A percentile compares a stretch with the other conserved stretches of the same genome.
phyloP scores from a whole-genome alignment of 2,797 vertebrate genomes.

The Neoniphon sammara region DNA sequence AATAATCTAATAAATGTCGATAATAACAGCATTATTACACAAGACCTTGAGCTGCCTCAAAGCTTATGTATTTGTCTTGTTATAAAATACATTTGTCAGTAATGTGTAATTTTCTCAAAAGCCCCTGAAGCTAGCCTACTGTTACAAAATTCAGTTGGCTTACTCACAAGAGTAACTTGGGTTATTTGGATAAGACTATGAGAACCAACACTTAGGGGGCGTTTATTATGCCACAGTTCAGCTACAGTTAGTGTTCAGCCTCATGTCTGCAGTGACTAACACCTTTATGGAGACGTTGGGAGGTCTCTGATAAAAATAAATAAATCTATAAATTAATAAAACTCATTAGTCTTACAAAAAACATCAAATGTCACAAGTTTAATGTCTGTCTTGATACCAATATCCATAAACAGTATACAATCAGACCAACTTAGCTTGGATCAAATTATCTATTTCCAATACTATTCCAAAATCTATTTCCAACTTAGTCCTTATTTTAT shows the following conservation, averaged over 20 bases:
- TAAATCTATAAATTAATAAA: neutral
- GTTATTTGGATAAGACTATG: slow-evolving; percentile 4
- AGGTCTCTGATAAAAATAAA: neutral
- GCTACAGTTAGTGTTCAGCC: neutral
- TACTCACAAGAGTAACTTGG: too few species aligned
- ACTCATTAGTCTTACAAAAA: neutral
- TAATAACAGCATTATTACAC: slow-evolving; percentile 16
- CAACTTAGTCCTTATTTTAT: neutral
- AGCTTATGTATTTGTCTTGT: slow-evolving; percentile 11
- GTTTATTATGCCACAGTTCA: too few species aligned
- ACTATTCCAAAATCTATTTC: neutral
- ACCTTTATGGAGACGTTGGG: neutral
- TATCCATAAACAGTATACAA: too few species aligned
- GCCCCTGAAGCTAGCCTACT: neutral
- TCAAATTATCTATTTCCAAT: neutral
- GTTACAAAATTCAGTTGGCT: neutral
- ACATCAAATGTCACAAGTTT: neutral
- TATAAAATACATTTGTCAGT: slow-evolving; percentile 23
- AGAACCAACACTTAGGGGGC: too few species aligned
- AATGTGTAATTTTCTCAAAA: slow-evolving; percentile 20
- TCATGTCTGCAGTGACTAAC: neutral
- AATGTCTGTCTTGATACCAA: neutral
- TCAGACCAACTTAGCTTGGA: neutral
- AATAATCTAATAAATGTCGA: slow-evolving; percentile 33
- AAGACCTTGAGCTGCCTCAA: slow-evolving; percentile 8